phyloP scores from a whole-genome alignment of 2,113 vertebrate genomes.

The Leiothrix lutea region DNA sequence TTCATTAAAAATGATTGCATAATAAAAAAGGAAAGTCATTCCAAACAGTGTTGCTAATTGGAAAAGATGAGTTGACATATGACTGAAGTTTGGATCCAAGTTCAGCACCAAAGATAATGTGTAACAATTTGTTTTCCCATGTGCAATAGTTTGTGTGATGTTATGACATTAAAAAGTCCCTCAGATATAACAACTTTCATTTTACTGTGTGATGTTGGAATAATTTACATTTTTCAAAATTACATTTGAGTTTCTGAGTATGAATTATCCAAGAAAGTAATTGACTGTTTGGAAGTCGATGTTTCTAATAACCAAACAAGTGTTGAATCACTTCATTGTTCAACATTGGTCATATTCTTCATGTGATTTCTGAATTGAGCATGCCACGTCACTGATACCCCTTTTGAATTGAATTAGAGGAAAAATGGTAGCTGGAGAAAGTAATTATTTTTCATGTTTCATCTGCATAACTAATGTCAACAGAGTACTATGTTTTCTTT shows the following conservation, averaged over 20 bases:
- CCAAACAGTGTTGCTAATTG: neutral
- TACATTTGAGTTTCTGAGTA: conserved; percentile 30
- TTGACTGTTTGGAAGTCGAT: conserved; percentile 40
- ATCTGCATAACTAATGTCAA: neutral
- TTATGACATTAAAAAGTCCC: conserved; percentile 58
- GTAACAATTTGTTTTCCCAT: conserved; percentile 52
- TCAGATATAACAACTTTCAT: conserved; percentile 41
- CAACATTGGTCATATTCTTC: neutral
- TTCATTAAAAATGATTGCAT: conserved; percentile 49
- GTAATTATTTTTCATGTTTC: neutral
- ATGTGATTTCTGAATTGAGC: neutral
- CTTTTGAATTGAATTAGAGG: neutral
- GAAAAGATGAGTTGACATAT: neutral
- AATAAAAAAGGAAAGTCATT: neutral
- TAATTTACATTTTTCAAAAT: conserved; percentile 32
- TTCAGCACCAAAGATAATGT: conserved; percentile 32
- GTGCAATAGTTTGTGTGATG: conserved; percentile 26
- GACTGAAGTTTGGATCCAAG: conserved; percentile 38
- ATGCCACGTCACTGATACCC: neutral
- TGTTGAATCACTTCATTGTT: conserved; percentile 22
- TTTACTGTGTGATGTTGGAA: conserved; percentile 35
- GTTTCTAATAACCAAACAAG: conserved; percentile 42
- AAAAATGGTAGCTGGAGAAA: neutral
- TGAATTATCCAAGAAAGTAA: conserved; percentile 28
- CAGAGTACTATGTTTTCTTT: neutral